These are phyloP conservation scores for Acrossocheilus fasciatus DNA, from an alignment of 2,797 vertebrate species.

Conservation along the genomic window DNA sequence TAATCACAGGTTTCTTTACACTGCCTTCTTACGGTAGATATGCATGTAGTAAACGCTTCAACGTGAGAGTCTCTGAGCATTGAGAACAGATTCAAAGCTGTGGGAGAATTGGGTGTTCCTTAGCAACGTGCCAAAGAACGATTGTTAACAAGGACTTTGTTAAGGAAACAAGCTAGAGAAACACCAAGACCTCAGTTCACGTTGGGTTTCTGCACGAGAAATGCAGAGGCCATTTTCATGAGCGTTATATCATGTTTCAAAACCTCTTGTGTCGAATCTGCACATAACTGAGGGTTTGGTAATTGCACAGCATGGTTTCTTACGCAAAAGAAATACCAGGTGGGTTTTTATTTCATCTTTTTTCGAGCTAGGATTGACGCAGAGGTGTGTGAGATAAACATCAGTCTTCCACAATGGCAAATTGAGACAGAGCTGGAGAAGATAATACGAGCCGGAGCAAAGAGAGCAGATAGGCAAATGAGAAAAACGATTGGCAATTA, in stretches of 20 bases:
- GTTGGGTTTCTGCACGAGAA: background rate
- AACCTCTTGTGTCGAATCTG: slow-evolving; percentile 18
- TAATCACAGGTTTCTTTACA: slow-evolving; percentile 6
- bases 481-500: slow-evolving; percentile 46
- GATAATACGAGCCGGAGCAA: slow-evolving; percentile 50
- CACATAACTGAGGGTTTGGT: slow-evolving; percentile 37
- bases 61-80: background rate
- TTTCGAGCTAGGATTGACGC: background rate
- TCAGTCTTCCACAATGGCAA: slow-evolving; percentile 42
- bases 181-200: background rate
- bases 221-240: background rate
- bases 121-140: slow-evolving; percentile 53
- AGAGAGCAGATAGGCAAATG: slow-evolving; percentile 61
- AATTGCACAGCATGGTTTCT: slow-evolving; percentile 35
- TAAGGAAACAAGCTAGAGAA: slow-evolving; percentile 11
- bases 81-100: slow-evolving; percentile 13
- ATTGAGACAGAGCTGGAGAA: slow-evolving; percentile 42
- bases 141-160: slow-evolving; percentile 1
- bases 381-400: slow-evolving; percentile 19
- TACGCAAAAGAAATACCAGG: background rate
- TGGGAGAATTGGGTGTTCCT: slow-evolving; percentile 27
- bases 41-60: background rate
- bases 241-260: slow-evolving; percentile 20
- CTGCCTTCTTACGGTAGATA: background rate
- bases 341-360: slow-evolving; percentile 28